A percentile compares a stretch with the other conserved stretches of the same genome.
phyloP scores from a whole-genome alignment of 1,140 invertebrate genomes.

The Helicoverpa armigera region DNA sequence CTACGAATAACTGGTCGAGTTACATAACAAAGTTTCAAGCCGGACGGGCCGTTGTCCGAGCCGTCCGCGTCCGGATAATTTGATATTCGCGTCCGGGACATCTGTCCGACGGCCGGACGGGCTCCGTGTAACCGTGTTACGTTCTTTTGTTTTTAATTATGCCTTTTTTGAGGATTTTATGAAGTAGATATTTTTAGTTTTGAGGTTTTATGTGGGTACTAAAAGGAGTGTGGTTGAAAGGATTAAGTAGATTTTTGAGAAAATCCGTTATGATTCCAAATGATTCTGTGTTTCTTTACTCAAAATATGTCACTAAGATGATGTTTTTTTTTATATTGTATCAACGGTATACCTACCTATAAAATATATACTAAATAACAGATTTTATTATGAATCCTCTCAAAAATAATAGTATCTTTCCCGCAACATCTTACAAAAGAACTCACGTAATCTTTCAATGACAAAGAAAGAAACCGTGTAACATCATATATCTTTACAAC shows the following conservation, averaged over 20 bases:
- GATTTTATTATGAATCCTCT: no score
- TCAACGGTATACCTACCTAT: no score
- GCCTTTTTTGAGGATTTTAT: background rate
- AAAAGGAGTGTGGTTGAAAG: background rate
- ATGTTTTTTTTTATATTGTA: no score
- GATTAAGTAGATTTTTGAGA: no score
- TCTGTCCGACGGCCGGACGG: conserved; percentile 3
- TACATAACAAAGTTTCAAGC: conserved; percentile 11
- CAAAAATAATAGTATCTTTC: background rate
- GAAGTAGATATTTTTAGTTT: background rate
- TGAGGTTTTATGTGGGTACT: background rate
- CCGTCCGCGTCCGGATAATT: conserved; percentile 38
- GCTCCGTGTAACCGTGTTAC: background rate
- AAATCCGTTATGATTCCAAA: no score
- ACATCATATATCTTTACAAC: no score
- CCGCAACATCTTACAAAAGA: background rate
- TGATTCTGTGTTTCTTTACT: no score
- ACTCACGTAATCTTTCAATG: no score
- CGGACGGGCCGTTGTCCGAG: background rate
- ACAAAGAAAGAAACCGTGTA: no score
- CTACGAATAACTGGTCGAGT: background rate
- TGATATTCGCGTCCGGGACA: conserved; percentile 22
- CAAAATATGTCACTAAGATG: no score
- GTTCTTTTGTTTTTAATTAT: conserved; percentile 23
- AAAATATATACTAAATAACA: no score